Conservation (phyloP, 2,797 vertebrate species). For the Gallinago nigripennis region DNA sequence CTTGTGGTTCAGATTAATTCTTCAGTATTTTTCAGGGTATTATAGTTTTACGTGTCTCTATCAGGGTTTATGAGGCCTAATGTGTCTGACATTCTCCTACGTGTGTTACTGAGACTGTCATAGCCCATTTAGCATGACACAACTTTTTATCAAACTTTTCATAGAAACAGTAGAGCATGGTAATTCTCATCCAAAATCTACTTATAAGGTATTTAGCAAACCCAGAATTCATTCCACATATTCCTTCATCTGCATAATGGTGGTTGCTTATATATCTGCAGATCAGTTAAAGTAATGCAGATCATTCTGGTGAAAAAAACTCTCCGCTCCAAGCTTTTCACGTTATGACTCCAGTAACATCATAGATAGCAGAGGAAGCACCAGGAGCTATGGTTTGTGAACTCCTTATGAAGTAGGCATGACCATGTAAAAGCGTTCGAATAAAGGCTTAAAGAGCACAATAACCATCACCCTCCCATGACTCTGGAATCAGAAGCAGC, state of each 20-base stretch:
- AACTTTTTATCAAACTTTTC: background rate
- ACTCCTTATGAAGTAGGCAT: background rate
- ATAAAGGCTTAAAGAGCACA: background rate
- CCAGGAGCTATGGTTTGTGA: background rate
- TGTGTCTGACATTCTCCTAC: accelerated
- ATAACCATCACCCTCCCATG: background rate
- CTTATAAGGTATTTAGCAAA: background rate
- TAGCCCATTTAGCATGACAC: background rate
- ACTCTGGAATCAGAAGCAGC: background rate
- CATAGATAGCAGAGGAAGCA: background rate
- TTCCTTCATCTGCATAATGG: background rate
- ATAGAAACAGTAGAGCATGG: background rate
- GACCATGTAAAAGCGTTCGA: background rate
- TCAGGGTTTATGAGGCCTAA: background rate
- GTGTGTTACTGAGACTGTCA: background rate
- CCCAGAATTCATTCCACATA: background rate
- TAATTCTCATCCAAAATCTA: background rate
- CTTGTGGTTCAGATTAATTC: background rate
- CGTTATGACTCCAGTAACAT: background rate
- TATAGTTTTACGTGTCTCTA: background rate
- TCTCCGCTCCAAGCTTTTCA: background rate
- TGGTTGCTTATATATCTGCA: background rate
- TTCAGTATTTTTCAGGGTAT: background rate
- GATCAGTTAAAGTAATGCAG: background rate
- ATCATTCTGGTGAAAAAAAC: background rate